A percentile compares a stretch with the other conserved stretches of the same genome.
Conservation (phyloP, 2,888 invertebrate genomes). For the Sericinus montela region DNA sequence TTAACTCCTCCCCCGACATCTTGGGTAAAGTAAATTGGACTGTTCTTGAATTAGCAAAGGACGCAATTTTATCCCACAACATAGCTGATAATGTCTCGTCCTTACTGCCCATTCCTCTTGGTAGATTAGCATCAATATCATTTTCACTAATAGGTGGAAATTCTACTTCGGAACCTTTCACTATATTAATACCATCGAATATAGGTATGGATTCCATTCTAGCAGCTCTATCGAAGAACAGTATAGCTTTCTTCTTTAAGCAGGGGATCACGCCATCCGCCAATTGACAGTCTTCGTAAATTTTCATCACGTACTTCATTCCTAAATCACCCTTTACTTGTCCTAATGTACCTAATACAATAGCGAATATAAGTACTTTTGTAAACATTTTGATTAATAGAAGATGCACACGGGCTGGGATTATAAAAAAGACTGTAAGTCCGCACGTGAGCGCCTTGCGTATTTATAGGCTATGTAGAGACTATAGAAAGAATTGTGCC, state of each 20-base stretch:
- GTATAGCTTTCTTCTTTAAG: constrained; percentile 88
- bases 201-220: constrained; percentile 82
- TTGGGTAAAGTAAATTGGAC: constrained; percentile 88
- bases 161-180: constrained; percentile 73
- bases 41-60: constrained; percentile 86
- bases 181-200: constrained; percentile 83
- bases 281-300: constrained; percentile 89
- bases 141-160: constrained; percentile 79
- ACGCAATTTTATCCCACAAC: constrained; percentile 84
- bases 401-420: constrained; percentile 52
- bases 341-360: constrained; percentile 34
- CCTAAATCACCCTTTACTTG: constrained; percentile 71
- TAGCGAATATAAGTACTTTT: constrained; percentile 47
- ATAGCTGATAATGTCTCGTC: constrained; percentile 84
- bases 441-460: constrained; percentile 37
- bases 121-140: constrained; percentile 83
- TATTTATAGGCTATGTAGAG: constrained; percentile 68
- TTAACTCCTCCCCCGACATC: constrained; percentile 82
- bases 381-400: constrained; percentile 43
- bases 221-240: constrained; percentile 87
- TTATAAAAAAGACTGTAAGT: constrained; percentile 75
- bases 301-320: constrained; percentile 82
- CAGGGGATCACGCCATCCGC: constrained; percentile 85
- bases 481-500: constrained; percentile 45
- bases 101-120: constrained; percentile 82